Conservation (phyloP, 2,888 invertebrate species). For the Dolomedes plantarius region DNA sequence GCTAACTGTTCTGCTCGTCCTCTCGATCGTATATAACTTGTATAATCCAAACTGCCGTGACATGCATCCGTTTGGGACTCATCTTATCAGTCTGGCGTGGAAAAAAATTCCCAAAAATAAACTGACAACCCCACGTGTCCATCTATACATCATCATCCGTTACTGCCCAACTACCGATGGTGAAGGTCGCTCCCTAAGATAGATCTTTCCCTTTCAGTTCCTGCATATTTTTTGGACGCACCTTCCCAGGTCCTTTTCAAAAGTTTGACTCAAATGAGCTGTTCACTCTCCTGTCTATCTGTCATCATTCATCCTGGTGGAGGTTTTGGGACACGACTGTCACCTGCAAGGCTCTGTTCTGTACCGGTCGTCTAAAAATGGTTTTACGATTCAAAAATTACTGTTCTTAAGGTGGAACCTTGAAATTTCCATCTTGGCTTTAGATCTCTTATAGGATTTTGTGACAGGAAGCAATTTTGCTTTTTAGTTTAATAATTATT, state of each 20-base stretch:
- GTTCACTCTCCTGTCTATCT: background rate
- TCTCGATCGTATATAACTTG: too few relatives aligned
- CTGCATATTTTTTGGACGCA: conserved; percentile 10
- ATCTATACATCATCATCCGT: conserved; percentile 18
- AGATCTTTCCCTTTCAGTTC: background rate
- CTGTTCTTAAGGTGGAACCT: too few relatives aligned
- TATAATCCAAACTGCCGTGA: background rate
- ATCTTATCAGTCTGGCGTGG: background rate
- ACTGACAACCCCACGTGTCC: conserved; percentile 2
- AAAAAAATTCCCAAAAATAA: background rate
- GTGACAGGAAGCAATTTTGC: too few relatives aligned
- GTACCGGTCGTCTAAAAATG: background rate
- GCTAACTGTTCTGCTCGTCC: too few relatives aligned
- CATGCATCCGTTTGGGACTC: background rate
- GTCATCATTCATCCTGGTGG: conserved; percentile 4
- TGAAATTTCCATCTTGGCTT: too few relatives aligned
- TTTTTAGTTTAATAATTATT: too few relatives aligned
- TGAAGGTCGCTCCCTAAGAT: background rate
- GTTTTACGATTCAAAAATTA: background rate
- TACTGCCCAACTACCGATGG: background rate
- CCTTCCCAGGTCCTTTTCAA: background rate
- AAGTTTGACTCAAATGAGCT: conserved; percentile 11
- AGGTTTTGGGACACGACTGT: background rate
- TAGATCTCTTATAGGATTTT: too few relatives aligned
- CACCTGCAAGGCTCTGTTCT: background rate